Conservation (phyloP, 2,888 invertebrate genomes). For the Dryobota labecula region DNA sequence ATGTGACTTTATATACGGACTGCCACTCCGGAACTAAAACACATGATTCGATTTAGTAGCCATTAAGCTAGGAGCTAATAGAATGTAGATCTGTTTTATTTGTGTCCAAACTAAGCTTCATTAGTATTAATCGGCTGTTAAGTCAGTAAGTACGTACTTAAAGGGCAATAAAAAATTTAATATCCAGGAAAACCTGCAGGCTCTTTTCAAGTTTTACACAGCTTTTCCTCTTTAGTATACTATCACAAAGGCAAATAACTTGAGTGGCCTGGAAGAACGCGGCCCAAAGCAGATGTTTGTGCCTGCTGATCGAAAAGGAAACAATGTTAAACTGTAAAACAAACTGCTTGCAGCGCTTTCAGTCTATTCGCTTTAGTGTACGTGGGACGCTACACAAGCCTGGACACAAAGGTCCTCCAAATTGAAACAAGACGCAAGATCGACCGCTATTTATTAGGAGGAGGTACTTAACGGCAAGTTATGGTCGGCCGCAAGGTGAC, state of each 20-base stretch:
- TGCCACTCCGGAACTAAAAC: conserved; percentile 30
- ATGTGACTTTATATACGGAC: conserved; percentile 55
- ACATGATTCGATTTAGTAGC: conserved; percentile 27
- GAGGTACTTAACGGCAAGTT: conserved; percentile 66
- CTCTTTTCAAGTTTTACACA: conserved; percentile 32
- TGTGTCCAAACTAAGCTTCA: not conserved
- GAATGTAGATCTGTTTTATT: conserved; percentile 2
- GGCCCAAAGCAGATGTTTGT: conserved; percentile 81
- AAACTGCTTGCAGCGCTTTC: conserved; percentile 80
- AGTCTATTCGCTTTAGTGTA: conserved; percentile 62
- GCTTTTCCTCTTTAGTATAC: conserved; percentile 53
- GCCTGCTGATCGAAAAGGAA: conserved; percentile 83
- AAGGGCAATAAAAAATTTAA: conserved; percentile 1
- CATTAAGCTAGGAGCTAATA: not conserved
- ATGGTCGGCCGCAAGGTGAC: conserved; percentile 72
- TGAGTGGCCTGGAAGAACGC: conserved; percentile 70
- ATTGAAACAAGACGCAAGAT: conserved; percentile 63
- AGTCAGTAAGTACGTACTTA: not conserved
- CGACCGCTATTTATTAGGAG: conserved; percentile 76
- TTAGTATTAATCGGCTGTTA: not conserved
- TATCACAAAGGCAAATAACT: conserved; percentile 75
- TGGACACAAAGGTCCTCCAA: conserved; percentile 69
- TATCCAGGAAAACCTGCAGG: conserved; percentile 13
- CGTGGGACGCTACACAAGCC: conserved; percentile 66
- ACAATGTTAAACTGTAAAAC: conserved; percentile 87